Percentiles rank a stretch among this genome's conserved stretches.
phyloP scores from a whole-genome alignment of 2,888 invertebrate genomes.

The Drosophila sordidula region DNA sequence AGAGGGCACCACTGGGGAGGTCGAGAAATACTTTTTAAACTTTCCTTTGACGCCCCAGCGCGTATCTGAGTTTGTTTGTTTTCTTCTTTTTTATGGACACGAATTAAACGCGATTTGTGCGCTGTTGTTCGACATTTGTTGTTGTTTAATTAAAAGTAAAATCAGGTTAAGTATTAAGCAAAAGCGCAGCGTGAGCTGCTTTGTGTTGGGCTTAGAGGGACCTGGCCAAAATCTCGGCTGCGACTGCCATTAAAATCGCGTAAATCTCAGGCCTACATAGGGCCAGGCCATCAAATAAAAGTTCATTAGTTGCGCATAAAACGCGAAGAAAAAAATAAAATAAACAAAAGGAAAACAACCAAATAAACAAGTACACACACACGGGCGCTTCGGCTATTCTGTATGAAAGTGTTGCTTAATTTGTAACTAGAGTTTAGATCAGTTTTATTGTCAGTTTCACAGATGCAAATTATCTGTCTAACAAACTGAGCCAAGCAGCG shows the following conservation, averaged over 20 bases:
- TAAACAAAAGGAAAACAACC: constrained; percentile 6
- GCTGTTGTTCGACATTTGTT: constrained; percentile 43
- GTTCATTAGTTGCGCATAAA: constrained; percentile 64
- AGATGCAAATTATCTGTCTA: constrained; percentile 21
- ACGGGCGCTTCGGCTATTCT: constrained; percentile 1
- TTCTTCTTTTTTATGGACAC: constrained; percentile 58
- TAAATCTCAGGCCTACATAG: constrained; percentile 59
- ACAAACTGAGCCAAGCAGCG: constrained; percentile 26
- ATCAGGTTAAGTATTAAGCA: constrained; percentile 71
- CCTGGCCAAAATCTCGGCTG: constrained; percentile 51
- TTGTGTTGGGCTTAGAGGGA: constrained; percentile 20
- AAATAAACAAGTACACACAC: constrained; percentile 1
- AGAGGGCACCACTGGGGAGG: constrained; percentile 24
- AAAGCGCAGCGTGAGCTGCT: constrained; percentile 66
- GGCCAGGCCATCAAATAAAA: constrained; percentile 53
- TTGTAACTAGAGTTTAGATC: constrained; percentile 16
- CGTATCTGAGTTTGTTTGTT: constrained; percentile 27
- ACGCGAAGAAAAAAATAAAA: constrained; percentile 9
- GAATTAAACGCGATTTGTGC: constrained; percentile 69
- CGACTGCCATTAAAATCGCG: constrained; percentile 60
- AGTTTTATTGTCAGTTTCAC: constrained; percentile 3
- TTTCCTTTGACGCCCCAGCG: constrained; percentile 64
- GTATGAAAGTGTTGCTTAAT: constrained; percentile 33
- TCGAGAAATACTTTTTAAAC: constrained; percentile 40
- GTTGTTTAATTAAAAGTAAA: constrained; percentile 74